Percentiles rank a stretch among this genome's conserved stretches.
These are phyloP conservation scores for Rhinichthys klamathensis DNA, from an alignment of 2,113 vertebrate species.

Conservation along the genomic window DNA sequence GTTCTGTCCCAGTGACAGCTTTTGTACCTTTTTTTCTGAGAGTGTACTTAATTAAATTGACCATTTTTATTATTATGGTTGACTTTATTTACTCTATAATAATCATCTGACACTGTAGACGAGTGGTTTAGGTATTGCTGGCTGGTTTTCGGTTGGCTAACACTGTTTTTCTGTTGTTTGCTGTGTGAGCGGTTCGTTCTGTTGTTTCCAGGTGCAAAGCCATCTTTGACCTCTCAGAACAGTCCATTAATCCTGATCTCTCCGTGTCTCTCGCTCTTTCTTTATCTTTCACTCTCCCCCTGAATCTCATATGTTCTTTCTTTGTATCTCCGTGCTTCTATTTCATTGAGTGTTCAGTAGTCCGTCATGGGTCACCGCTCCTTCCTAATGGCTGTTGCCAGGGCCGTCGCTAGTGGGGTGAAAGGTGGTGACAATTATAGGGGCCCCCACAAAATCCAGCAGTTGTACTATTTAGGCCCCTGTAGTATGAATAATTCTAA, in stretches of 20 bases:
- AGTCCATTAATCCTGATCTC: conserved; percentile 42
- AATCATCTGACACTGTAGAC: not conserved
- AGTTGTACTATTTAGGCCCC: too few species aligned
- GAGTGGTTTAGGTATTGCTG: not conserved
- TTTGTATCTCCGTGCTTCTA: not conserved
- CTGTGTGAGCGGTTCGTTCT: not conserved
- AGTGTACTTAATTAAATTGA: too few species aligned
- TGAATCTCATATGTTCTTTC: conserved; percentile 16
- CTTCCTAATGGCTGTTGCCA: conserved; percentile 15
- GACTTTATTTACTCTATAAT: not conserved
- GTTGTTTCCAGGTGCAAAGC: conserved; percentile 10
- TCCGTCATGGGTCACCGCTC: not conserved
- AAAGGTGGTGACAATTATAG: too few species aligned
- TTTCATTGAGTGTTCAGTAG: conserved; percentile 7
- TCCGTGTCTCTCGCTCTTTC: not conserved
- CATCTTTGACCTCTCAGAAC: conserved; percentile 22
- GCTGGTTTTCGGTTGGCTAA: not conserved
- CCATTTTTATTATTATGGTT: not conserved
- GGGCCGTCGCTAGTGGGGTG: too few species aligned
- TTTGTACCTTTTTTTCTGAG: too few species aligned
- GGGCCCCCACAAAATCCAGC: too few species aligned
- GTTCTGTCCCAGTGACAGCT: too few species aligned
- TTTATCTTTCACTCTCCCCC: not conserved
- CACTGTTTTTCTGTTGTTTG: not conserved
- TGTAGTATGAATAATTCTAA: too few species aligned